Base-by-base conservation (phyloP, 64 coral and sea anemone species). In the Astreopora myriophthalma region DNA sequence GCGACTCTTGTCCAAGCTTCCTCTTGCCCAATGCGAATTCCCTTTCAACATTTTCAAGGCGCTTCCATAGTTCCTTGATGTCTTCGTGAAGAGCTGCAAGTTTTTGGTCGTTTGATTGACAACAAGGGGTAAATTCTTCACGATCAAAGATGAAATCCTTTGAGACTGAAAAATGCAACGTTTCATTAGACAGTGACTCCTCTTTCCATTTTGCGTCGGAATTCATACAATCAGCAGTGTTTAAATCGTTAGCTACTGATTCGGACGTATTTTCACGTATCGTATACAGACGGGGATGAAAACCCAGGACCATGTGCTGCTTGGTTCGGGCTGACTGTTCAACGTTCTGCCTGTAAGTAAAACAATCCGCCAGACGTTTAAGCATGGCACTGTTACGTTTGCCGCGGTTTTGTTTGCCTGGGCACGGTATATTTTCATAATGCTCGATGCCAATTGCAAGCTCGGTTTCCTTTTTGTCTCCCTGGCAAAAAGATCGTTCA, bases 251-350 rank as follows among this genome's bases (percentile, higher is more conserved):
- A 8, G 52, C 57, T 17, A 83, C 12, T 20, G 16, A 16, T 38
- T 83, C 79, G 1, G 79, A 64, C 28, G 34, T 29, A 83, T 83
- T 83, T 26, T 83, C 79, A 25, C 64, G 79, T 83, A 83, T 83
- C 2, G 79, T 83, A 24, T 25, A 64, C 2, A 83, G n/a, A 9
- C 58, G 31, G n/a, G 79, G 57, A 64, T 39, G 38, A 64, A 83
- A 83, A 12, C 79, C 79, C 19, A 65, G 8, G 38, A 83, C 79
- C n/a, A 31, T 26, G 22, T 83, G 12, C 16, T 8, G 31, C 57
- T 35, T 38, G 31, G 29, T 48, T 32, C 52, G 8, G 0, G 8
- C 6, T 35, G 51, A 55, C 13, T 83, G 35, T 20, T 12, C 19
- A 6, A 20, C 7, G 55, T 3, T 83, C 8, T 83, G 79, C 23